Base-by-base conservation (phyloP, 2,888 invertebrate species). In the Pandemis cinnamomeana region DNA sequence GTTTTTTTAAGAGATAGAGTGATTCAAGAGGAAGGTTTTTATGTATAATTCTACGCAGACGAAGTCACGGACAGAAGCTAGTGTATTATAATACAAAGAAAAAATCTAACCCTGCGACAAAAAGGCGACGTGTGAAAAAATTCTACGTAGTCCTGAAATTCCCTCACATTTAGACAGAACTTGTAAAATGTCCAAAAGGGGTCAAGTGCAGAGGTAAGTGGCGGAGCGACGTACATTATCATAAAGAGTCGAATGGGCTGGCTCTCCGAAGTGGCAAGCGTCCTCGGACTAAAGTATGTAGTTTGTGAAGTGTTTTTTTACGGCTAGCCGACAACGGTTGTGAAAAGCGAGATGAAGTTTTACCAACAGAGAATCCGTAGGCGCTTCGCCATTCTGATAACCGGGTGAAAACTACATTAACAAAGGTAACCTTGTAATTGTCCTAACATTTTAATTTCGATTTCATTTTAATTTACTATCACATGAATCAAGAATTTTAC, bases 221-320 rank as follows among this genome's bases (percentile, higher is more conserved):
- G 41, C 36, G 63, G 46, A 11, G 67, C 53, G 58, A 58, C n/a
- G 51, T 13, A 44, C 67, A 68, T 68, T 68, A 68, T 68, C 58
- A 58, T 58, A 68, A 68, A 55, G 55, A 55, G 67, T 44, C 44
- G 44, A 27, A 44, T 36, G 58, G 41, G 53, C 10, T 67, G 51
- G 36, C 42, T 53, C 36, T 13, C 41, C 53, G 8, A 27, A 66
- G 66, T 66, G 66, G 36, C 48, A 27, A 13, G n/a, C 36, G 53
- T 42, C 41, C 42, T 62, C 58, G 27, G 27, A 58, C 58, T 8
- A 58, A 58, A 58, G 27, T 36, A 36, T 36, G 27, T 58, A 58
- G 58, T 58, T 27, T 27, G 58, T 20, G 58, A 27, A 58, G 58
- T 58, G 58, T 58, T 58, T 27, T 27, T 58, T 58, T 58, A 58